Evolutionary conservation across 23 tunicate genomes (phyloP), one percentile per base, ranked within the genome.

Genomic region (Halocynthia roretzi): DNA sequence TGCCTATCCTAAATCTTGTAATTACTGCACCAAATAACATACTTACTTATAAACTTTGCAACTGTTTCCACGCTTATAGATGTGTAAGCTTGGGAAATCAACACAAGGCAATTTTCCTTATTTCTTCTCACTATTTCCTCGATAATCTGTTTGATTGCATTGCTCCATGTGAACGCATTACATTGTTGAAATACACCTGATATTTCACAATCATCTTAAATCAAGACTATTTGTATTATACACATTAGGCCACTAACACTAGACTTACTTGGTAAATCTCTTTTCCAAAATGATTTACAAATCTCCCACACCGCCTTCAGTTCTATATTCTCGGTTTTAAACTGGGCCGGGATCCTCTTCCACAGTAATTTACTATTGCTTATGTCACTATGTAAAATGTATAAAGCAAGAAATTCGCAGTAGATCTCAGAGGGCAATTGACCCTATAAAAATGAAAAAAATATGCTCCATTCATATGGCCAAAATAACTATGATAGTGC

Each of bases 301-400:
- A 89, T 80, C 70, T 84, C 83, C 96, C 96, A 89, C 56, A 89
- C 17, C 5, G 96, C 85, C 68, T 80, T 80, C 11, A 84, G 75
- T 60, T 84, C 89, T 8, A 69, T 80, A 68, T 54, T n/a, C 9
- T 52, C 67, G 0, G 76, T 51, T 61, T 89, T 89, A 8, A 84
- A 65, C 10, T 84, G 79, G 8, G 54, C 40, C 9, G 96, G 96
- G 50, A 80, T 89, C 15, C 96, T 68, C 44, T 84, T 84, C 96
- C 96, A 89, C 51, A 89, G 57, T 7, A 84, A 76, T 68, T 89
- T 89, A 51, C 85, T 72, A 76, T 89, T 83, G 10, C 53, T 57
- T 7, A 84, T 44, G 62, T 89, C 96, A 60, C 75, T 72, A 0
- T 83, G 77, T 9, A 84, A 76, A 40, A 89, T 54, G 71, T 84